These are phyloP conservation scores for Drosophila gaucha DNA, from an alignment of 2,888 invertebrate species.

Conservation along the genomic window DNA sequence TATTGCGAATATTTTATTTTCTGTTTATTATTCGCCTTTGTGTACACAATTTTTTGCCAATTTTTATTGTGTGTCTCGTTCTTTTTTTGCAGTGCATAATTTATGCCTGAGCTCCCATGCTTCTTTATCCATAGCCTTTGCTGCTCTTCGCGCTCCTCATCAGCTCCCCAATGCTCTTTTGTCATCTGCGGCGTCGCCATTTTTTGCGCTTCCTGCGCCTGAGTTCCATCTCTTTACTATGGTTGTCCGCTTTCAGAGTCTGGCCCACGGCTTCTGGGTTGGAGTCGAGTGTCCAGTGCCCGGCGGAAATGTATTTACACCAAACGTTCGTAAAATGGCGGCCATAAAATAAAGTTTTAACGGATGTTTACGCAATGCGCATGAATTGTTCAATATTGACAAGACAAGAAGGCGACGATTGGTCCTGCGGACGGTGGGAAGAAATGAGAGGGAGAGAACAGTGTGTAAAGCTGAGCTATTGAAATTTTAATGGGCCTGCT, in stretches of 20 bases:
- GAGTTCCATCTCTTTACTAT: constrained; percentile 28
- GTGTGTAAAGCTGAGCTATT: constrained; percentile 38
- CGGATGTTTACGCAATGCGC: constrained; percentile 79
- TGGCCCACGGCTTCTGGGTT: constrained; percentile 13
- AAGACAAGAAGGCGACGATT: constrained; percentile 69
- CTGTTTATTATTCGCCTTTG: constrained; percentile 60
- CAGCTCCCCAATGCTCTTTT: constrained; percentile 36
- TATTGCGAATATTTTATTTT: constrained; percentile 21
- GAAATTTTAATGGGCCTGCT: constrained; percentile 61
- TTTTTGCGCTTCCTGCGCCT: constrained; percentile 66
- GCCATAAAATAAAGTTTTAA: constrained; percentile 78
- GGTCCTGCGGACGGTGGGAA: constrained; percentile 23
- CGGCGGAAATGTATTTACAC: constrained; percentile 78
- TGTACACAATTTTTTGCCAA: constrained; percentile 71
- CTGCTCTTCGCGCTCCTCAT: constrained; percentile 15
- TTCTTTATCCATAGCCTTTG: constrained; percentile 9
- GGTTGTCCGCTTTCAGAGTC: constrained; percentile 7
- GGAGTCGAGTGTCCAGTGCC: constrained; percentile 46
- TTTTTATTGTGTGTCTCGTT: constrained; percentile 68
- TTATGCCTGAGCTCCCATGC: constrained; percentile 57
- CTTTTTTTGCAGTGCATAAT: constrained; percentile 77
- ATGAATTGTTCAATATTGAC: constrained; percentile 79
- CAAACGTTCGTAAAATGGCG: constrained; percentile 77
- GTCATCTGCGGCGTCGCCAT: constrained; percentile 68
- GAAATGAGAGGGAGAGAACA: neutral